Percentiles rank a stretch among this genome's conserved stretches.
Evolutionary conservation across 2,797 vertebrate species (phyloP).

Genomic region (Spizella passerina): DNA sequence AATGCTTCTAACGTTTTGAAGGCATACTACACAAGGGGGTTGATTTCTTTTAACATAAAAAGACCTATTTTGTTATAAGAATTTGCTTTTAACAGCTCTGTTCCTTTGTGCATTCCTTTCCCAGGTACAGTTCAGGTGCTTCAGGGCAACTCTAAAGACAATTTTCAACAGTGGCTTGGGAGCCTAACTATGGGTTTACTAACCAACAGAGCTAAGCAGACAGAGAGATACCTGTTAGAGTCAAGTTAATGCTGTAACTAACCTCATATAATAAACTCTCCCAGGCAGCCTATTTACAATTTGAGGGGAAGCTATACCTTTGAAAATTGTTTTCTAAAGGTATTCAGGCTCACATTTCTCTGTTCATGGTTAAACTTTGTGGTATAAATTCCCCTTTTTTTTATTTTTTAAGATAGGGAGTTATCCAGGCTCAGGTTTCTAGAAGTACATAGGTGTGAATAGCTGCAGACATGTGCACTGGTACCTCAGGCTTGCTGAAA

Average conservation of each 20-base stretch:
- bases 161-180: background rate
- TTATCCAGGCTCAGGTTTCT: background rate
- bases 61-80: background rate
- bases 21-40: background rate
- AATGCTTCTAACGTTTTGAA: background rate
- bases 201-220: background rate
- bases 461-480: accelerated
- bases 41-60: background rate
- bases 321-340: background rate
- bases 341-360: background rate
- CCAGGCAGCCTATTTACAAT: background rate
- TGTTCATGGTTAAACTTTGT: background rate
- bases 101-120: background rate
- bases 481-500: background rate
- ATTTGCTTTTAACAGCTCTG: background rate
- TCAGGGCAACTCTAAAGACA: background rate
- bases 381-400: background rate
- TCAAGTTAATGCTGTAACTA: background rate
- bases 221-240: background rate
- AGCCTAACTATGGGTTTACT: background rate
- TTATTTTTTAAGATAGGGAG: background rate
- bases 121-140: background rate
- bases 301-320: background rate
- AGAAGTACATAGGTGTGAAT: background rate
- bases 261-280: background rate